Conservation (phyloP, 2,888 invertebrate species). For the Hipparchia sbordonii region DNA sequence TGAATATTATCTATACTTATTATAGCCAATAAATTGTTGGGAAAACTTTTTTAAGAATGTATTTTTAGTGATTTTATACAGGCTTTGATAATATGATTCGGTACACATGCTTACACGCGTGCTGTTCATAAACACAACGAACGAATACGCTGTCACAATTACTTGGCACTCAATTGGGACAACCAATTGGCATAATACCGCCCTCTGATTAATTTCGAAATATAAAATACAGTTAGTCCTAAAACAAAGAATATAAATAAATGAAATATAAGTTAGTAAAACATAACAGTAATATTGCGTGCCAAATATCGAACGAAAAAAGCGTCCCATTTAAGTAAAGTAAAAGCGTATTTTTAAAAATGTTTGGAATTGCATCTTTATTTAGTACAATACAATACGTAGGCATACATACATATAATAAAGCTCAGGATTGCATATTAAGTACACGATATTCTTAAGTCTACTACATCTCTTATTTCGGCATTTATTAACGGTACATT, state of each 20-base stretch:
- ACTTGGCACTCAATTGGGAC: conserved; percentile 7
- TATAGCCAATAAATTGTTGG: conserved; percentile 20
- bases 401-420: background rate
- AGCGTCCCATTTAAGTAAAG: conserved; percentile 59
- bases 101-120: background rate
- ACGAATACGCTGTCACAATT: background rate
- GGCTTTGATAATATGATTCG: background rate
- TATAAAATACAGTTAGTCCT: background rate
- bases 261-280: background rate
- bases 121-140: background rate
- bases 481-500: background rate
- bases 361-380: conserved; percentile 23
- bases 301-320: conserved; percentile 60
- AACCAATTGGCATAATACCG: background rate
- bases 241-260: conserved; percentile 20
- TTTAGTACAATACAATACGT: conserved; percentile 18
- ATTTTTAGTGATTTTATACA: conserved; percentile 24
- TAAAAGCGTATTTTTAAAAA: conserved; percentile 10
- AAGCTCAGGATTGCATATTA: conserved; percentile 5
- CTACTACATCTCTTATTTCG: conserved; percentile 3
- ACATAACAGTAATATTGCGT: conserved; percentile 62
- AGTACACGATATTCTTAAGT: conserved; percentile 9
- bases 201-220: background rate
- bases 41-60: conserved; percentile 43
- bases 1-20: background rate